Evolutionary conservation across 2,888 invertebrate species (phyloP).

Genomic region (Diarsia dahlii): DNA sequence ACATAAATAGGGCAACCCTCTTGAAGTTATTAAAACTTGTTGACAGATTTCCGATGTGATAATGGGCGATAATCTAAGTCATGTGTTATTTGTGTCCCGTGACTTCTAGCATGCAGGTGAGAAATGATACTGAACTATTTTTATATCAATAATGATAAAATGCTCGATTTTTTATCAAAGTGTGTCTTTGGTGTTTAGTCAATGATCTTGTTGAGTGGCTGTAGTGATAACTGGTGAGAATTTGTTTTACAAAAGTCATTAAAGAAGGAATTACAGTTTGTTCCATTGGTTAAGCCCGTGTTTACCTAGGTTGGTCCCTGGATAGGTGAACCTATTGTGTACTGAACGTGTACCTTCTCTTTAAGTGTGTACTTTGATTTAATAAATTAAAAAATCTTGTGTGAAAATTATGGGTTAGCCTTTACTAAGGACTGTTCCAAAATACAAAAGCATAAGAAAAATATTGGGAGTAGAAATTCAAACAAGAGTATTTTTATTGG

Average conservation of each 20-base stretch:
- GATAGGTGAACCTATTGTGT: too few species aligned
- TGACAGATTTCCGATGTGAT: constrained; percentile 31
- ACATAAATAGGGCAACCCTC: constrained; percentile 7
- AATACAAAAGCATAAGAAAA: too few species aligned
- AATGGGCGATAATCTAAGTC: constrained; percentile 19
- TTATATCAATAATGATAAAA: constrained; percentile 30
- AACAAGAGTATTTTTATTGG: not conserved
- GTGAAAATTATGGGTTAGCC: too few species aligned
- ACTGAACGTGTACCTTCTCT: too few species aligned
- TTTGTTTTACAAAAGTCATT: not conserved
- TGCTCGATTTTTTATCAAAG: constrained; percentile 45
- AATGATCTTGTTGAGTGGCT: constrained; percentile 32
- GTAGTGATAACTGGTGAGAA: constrained; percentile 14
- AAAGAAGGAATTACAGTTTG: not conserved
- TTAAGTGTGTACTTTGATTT: too few species aligned
- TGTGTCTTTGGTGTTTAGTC: constrained; percentile 20
- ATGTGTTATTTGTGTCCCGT: constrained; percentile 30
- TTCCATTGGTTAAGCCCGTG: too few species aligned
- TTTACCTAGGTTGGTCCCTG: too few species aligned
- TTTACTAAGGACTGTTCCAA: not conserved
- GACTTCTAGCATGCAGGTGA: constrained; percentile 28
- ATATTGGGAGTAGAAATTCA: not conserved
- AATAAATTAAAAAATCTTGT: too few species aligned
- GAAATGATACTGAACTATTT: constrained; percentile 16
- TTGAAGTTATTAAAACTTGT: constrained; percentile 10